Conservation (phyloP, 2,888 invertebrate species). For the Eueremaeus valkanovi region DNA sequence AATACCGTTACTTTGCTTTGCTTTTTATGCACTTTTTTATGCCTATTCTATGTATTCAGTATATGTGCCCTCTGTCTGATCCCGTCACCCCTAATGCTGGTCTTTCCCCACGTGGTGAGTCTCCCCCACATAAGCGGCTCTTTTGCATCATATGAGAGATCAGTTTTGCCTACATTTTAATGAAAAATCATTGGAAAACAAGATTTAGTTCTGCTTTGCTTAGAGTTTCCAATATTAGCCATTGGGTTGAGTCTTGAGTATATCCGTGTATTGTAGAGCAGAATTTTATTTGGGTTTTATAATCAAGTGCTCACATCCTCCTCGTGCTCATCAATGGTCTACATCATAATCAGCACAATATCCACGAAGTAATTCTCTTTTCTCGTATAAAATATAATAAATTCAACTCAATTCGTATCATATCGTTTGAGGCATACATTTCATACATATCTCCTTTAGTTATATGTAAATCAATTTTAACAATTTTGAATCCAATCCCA, state of each 20-base stretch:
- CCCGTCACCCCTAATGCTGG: conserved; percentile 23
- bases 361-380: neutral
- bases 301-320: neutral
- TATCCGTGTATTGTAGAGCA: neutral
- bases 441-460: neutral
- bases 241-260: neutral
- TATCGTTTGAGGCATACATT: neutral
- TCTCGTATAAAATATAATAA: too few relatives aligned
- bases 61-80: neutral
- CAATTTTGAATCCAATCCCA: conserved; percentile 1
- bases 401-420: too few relatives aligned
- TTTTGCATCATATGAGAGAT: conserved; percentile 25
- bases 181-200: conserved; percentile 2
- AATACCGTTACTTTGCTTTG: conserved; percentile 23
- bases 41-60: neutral
- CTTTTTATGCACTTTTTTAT: conserved; percentile 1
- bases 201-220: neutral
- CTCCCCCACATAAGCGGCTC: conserved; percentile 26
- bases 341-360: neutral
- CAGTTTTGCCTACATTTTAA: neutral
- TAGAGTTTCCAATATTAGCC: conserved; percentile 3
- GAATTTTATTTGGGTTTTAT: neutral
- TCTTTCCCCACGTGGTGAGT: conserved; percentile 25
- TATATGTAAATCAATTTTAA: conserved; percentile 14
- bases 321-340: neutral